phyloP scores from a whole-genome alignment of 2,797 vertebrate genomes.

The Hylomyscus alleni region DNA sequence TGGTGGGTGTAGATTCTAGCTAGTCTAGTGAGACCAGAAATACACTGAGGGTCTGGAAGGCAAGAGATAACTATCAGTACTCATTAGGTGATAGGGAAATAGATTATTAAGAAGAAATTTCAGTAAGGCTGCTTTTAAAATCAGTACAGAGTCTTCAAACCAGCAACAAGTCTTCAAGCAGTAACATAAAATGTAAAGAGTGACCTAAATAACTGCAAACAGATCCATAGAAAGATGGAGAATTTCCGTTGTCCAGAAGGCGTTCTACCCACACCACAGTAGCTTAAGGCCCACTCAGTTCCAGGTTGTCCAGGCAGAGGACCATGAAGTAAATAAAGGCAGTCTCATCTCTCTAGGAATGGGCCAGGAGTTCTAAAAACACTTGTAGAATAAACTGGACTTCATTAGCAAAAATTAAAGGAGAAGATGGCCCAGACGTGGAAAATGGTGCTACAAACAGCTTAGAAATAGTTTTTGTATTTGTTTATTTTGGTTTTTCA shows the following conservation, averaged over 20 bases:
- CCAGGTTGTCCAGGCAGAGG: not conserved
- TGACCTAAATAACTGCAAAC: not conserved
- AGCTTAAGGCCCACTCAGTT: not conserved
- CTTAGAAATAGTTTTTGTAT: not conserved
- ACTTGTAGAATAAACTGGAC: not conserved
- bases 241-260: not conserved
- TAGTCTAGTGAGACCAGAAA: not conserved
- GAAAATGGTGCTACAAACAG: not conserved
- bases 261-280: not conserved
- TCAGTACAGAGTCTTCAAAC: not conserved
- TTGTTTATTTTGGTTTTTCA: not conserved
- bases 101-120: not conserved
- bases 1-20: not conserved
- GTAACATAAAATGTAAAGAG: not conserved
- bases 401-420: not conserved
- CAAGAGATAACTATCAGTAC: not conserved
- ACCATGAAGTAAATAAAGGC: fast-evolving
- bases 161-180: not conserved
- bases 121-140: not conserved
- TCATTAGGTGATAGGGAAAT: not conserved
- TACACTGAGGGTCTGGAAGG: not conserved
- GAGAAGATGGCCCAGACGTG: not conserved
- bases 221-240: not conserved
- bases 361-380: not conserved
- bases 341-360: not conserved